Percentiles rank a stretch among this genome's conserved stretches.
Evolutionary conservation across 2,113 vertebrate genomes (phyloP).

Genomic region (Gracilinanus agilis): DNA sequence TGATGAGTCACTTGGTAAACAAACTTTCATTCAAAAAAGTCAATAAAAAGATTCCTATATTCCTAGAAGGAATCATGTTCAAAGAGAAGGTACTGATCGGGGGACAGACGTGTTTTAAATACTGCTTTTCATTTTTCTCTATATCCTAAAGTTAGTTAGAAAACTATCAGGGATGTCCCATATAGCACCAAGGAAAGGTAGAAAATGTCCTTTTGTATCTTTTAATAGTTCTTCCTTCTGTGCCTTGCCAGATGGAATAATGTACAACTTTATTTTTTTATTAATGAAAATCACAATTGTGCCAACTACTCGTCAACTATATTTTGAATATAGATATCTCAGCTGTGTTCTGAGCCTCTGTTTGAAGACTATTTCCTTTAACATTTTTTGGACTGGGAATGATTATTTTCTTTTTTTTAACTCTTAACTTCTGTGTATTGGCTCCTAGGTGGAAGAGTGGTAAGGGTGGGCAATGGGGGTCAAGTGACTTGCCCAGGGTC

Average conservation of each 20-base stretch:
- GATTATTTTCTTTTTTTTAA: not conserved
- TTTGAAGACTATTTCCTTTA: not conserved
- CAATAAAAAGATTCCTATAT: not conserved
- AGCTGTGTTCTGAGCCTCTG: not conserved
- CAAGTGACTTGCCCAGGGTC: too few relatives aligned
- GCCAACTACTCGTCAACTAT: not conserved
- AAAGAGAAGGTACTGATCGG: not conserved
- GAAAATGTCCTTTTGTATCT: not conserved
- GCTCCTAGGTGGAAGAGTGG: too few relatives aligned
- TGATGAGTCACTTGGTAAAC: not conserved
- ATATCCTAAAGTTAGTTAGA: not conserved
- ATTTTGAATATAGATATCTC: slow-evolving; percentile 53
- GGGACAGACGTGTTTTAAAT: not conserved
- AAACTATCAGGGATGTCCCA: not conserved
- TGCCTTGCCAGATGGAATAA: not conserved
- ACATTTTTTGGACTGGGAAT: not conserved
- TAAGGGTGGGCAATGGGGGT: too few relatives aligned
- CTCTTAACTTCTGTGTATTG: too few relatives aligned
- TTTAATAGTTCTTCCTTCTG: not conserved
- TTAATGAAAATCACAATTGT: slow-evolving; percentile 7
- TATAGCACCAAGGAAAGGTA: not conserved
- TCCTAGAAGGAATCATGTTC: not conserved
- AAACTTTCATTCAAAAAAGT: not conserved
- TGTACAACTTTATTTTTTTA: not conserved
- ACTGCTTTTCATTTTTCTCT: not conserved